A percentile compares a stretch with the other conserved stretches of the same genome.
phyloP scores from a whole-genome alignment of 2,888 invertebrate species.

The Drepanosiphum platanoidis region DNA sequence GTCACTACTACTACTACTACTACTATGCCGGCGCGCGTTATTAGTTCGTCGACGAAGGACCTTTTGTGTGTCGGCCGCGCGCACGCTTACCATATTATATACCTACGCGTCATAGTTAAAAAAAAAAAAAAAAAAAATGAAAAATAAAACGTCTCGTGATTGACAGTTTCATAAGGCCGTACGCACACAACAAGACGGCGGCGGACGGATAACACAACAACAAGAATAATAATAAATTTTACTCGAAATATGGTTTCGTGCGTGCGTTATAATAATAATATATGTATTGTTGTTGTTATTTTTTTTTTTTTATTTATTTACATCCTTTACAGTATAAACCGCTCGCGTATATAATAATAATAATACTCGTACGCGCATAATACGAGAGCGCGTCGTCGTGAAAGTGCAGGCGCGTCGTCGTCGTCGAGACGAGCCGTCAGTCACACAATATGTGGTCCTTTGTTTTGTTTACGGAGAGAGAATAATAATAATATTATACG shows the following conservation, averaged over 20 bases:
- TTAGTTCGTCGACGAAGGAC: neutral
- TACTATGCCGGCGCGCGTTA: no score
- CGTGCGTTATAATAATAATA: neutral
- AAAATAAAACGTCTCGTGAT: constrained; percentile 12
- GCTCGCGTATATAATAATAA: no score
- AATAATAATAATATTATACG: constrained; percentile 20
- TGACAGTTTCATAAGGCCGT: constrained; percentile 11
- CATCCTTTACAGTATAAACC: neutral
- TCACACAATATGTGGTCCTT: constrained; percentile 15
- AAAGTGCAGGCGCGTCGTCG: constrained; percentile 4
- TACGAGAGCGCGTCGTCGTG: neutral
- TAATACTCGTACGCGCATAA: neutral
- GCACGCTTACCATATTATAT: neutral
- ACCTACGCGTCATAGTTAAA: neutral
- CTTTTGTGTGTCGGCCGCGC: neutral
- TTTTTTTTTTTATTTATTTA: no score
- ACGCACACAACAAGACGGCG: neutral
- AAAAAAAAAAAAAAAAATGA: neutral
- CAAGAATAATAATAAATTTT: constrained; percentile 12
- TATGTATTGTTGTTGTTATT: no score
- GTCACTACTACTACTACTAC: no score
- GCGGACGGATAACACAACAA: neutral
- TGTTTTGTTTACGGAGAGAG: constrained; percentile 19
- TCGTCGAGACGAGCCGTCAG: constrained; percentile 12
- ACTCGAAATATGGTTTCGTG: constrained; percentile 6